Evolutionary conservation across 2,888 invertebrate species (phyloP), one percentile per base, ranked within the genome.

Genomic region (Pollenia griseotomentosa): DNA sequence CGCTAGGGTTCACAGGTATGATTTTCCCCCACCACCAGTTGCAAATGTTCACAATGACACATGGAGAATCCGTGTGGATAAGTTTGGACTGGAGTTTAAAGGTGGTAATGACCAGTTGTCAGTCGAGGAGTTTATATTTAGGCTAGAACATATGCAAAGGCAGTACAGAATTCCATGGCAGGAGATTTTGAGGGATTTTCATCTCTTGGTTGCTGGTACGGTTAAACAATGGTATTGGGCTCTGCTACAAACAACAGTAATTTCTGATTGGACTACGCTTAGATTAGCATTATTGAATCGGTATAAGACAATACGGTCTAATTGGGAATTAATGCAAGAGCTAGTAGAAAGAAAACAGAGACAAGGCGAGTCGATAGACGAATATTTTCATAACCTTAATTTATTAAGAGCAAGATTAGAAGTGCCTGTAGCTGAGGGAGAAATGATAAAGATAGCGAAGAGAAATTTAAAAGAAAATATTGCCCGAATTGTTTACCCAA

Each of bases 271-370:
- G 53, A 33, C 53, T 3, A 16, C 48, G 10, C 57, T 71, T 7
- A 14, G 44, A n/a, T 19, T n/a, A 10, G 66, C 74, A 1, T 33
- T 82, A 4, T 5, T 59, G 8, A 59, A 66, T 2, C 74, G 65
- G 55, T 75, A 59, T 65, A 55, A 74, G 10, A 48, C 66, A 1
- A 65, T 11, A 14, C 8, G 48, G 3, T 55, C 65, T 12, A 57
- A 73, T 14, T 73, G 61, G 4, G 81, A 82, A 10, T 7, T 65
- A 14, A 74, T 82, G 42, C 48, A 57, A 1, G 81, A 82, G 10
- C 23, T 74, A 40, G 57, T 75, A 14, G 82, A 82, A 23, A 59
- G 65, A 9, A 57, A 63, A 59, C 78, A 78, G 42, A n/a, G 4
- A 9, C 16, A 10, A 19, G 42, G 14, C 12, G 44, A 63, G 16